Conservation (phyloP, 2,888 invertebrate genomes). For the Pollenia griseotomentosa region DNA sequence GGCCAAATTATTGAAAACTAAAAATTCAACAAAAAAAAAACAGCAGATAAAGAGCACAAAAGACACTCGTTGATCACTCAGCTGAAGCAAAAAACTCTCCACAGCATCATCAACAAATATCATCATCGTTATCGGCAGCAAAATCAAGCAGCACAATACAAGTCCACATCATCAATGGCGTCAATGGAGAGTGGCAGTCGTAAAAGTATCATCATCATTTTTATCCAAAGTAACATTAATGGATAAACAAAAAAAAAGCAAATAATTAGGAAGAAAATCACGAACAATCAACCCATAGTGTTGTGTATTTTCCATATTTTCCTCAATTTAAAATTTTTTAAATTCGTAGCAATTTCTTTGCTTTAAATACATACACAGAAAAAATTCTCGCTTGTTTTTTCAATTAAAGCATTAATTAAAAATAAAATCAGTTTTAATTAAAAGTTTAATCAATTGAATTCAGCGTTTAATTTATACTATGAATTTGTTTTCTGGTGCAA, state of each 20-base stretch:
- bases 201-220: background rate
- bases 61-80: constrained; percentile 54
- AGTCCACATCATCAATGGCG: constrained; percentile 27
- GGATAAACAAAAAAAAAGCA: constrained; percentile 1
- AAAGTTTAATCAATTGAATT: too few relatives aligned
- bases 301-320: background rate
- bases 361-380: too few relatives aligned
- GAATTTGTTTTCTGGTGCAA: too few relatives aligned
- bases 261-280: background rate
- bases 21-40: constrained; percentile 5
- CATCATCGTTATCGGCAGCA: constrained; percentile 30
- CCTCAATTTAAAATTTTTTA: too few relatives aligned
- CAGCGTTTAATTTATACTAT: too few relatives aligned
- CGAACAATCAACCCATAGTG: background rate
- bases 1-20: constrained; percentile 47
- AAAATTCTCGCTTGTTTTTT: too few relatives aligned
- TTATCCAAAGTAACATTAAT: constrained; percentile 2
- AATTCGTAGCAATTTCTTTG: too few relatives aligned
- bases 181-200: constrained; percentile 5
- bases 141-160: background rate
- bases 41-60: constrained; percentile 32
- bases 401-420: too few relatives aligned
- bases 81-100: constrained; percentile 21
- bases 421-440: too few relatives aligned
- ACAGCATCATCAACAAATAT: constrained; percentile 15